These are phyloP conservation scores for Pao palembangensis DNA, from an alignment of 2,113 vertebrate genomes.

Conservation along the genomic window DNA sequence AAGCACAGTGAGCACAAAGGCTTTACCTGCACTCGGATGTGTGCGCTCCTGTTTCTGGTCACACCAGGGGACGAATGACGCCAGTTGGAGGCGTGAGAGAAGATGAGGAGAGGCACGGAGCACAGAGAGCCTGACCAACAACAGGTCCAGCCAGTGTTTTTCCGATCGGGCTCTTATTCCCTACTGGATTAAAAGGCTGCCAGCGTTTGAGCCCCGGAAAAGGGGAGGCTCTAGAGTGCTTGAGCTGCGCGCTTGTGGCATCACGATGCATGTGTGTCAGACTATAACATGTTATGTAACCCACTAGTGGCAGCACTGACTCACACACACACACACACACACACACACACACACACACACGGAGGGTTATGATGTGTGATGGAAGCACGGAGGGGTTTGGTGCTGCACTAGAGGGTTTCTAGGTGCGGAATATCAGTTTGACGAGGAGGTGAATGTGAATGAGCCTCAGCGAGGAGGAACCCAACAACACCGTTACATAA, in stretches of 20 bases:
- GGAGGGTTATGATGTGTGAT: neutral
- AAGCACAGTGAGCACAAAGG: neutral
- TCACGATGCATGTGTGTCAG: slow-evolving; percentile 14
- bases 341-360: slow-evolving; percentile 23
- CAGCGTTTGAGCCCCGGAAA: slow-evolving; percentile 25
- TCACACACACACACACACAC: slow-evolving; percentile 21
- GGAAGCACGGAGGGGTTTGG: neutral
- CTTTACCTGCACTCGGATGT: slow-evolving; percentile 29
- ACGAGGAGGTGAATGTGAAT: slow-evolving; percentile 50
- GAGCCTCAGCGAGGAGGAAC: too few species aligned
- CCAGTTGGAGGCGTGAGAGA: slow-evolving; percentile 21
- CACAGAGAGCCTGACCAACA: slow-evolving; percentile 26
- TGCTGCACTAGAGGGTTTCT: neutral
- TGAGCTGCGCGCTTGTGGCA: slow-evolving; percentile 23
- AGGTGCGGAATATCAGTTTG: slow-evolving; percentile 25
- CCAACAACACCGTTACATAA: slow-evolving; percentile 49
- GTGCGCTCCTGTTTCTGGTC: slow-evolving; percentile 15
- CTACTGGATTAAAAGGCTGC: slow-evolving; percentile 29
- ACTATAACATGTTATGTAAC: slow-evolving; percentile 46
- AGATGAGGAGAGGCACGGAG: slow-evolving; percentile 10
- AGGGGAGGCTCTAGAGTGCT: slow-evolving; percentile 41
- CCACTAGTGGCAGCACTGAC: slow-evolving; percentile 22
- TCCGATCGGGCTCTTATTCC: slow-evolving; percentile 42
- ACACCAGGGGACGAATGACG: slow-evolving; percentile 27
- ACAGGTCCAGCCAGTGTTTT: slow-evolving; percentile 48